Base-by-base conservation (phyloP, 2,888 invertebrate genomes). In the Thymelicus sylvestris region DNA sequence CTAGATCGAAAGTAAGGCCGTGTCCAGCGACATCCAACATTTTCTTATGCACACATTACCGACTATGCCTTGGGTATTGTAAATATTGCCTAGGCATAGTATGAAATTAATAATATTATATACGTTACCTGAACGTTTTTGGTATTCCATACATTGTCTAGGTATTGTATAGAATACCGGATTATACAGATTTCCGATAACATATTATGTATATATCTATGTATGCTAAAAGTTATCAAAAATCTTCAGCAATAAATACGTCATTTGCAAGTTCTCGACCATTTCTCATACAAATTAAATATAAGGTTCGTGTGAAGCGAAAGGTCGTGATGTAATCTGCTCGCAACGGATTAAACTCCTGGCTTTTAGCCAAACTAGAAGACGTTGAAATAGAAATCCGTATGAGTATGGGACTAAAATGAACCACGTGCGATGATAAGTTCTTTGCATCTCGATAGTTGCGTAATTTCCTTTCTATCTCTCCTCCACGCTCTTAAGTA, bases 281-380 rank as follows among this genome's bases (percentile, higher is more conserved):
- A 72, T 74, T 74, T 71, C 66, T 72, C 72, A 74, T 68, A 71
- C 62, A 74, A 74, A 74, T 72, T 74, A 74, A 74, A 72, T 72
- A 68, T 66, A 67, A 74, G 72, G 66, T 72, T 71, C 72, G 66
- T 70, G 69, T 64, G 69, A 63, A 64, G 39, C 59, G 64, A 41
- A 48, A 65, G 64, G 39, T 65, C 48, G 41, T 69, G 64, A 50
- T 59, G 19, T 50, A 59, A 64, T 59, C 48, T 48, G 48, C 48
- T 69, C 57, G 59, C 57, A 64, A 31, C 64, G 69, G 57, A 69
- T 47, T 64, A 59, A 64, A 69, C 59, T 15, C 15, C 59, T 69
- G 69, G 69, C 69, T 59, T 59, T 48, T 13, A 24, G 69, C 69
- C 69, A 69, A 69, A 10, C 31, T 47, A 39, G 55, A 13, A 62